Conservation (phyloP, 2,797 vertebrate genomes). For the Vultur gryphus region DNA sequence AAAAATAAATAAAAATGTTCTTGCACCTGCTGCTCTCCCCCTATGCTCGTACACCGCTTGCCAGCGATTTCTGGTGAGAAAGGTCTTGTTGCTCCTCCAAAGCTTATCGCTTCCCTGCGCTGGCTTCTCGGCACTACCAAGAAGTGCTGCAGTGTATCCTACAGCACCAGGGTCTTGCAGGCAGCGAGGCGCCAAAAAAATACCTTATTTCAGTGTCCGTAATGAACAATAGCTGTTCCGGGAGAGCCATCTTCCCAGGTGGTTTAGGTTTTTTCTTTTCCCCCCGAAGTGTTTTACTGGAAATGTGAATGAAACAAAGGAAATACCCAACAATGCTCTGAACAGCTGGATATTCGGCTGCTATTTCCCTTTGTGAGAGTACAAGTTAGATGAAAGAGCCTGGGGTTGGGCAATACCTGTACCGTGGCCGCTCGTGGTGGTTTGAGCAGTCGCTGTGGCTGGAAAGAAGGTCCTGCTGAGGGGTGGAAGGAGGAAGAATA, state of each 20-base stretch:
- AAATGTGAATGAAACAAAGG: slow-evolving; percentile 33
- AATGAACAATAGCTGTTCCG: not conserved
- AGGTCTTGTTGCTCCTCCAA: not conserved
- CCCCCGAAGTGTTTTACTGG: not conserved
- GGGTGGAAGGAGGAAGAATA: not conserved
- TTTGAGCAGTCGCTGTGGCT: not conserved
- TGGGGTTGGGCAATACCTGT: not conserved
- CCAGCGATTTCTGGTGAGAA: not conserved
- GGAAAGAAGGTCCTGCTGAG: not conserved
- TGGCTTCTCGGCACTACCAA: not conserved
- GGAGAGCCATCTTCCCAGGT: not conserved
- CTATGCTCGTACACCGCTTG: fast-evolving
- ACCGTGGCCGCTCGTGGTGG: fast-evolving
- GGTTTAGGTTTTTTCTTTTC: not conserved
- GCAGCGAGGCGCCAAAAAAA: not conserved
- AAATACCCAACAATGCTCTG: slow-evolving; percentile 63
- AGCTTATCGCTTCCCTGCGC: not conserved
- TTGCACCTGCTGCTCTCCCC: not conserved
- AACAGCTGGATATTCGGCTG: slow-evolving; percentile 48
- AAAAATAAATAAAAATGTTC: not conserved
- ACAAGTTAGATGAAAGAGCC: slow-evolving; percentile 4
- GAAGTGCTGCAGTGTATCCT: not conserved
- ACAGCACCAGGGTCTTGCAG: fast-evolving
- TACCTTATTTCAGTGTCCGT: not conserved
- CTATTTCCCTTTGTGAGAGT: slow-evolving; percentile 18